Percentiles rank a stretch among this genome's conserved stretches.
Evolutionary conservation across 2,113 vertebrate species (phyloP).

Genomic region (Gavialis gangeticus): DNA sequence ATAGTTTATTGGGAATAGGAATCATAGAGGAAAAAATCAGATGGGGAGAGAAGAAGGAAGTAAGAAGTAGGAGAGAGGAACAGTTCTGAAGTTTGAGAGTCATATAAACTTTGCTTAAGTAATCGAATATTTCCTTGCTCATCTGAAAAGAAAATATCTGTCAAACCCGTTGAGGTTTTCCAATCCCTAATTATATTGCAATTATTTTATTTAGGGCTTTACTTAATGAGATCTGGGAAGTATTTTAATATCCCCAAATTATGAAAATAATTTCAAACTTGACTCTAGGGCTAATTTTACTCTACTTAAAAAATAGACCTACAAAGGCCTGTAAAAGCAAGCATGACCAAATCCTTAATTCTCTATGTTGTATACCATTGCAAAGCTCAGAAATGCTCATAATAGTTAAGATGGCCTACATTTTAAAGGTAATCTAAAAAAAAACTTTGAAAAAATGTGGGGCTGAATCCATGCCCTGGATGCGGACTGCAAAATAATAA

Average conservation of each 20-base stretch:
- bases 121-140: conserved; percentile 3
- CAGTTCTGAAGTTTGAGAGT: neutral
- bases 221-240: conserved; percentile 84
- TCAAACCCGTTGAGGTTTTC: conserved; percentile 68
- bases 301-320: conserved; percentile 69
- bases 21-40: neutral
- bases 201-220: conserved; percentile 81
- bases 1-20: neutral
- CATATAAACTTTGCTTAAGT: conserved; percentile 28
- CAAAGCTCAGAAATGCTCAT: neutral
- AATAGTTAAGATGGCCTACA: neutral
- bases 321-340: neutral
- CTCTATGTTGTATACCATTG: neutral
- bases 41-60: neutral
- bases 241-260: conserved; percentile 79
- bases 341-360: neutral
- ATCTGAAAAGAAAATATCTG: conserved; percentile 65
- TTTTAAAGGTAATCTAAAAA: neutral
- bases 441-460: neutral
- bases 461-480: neutral
- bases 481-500: neutral
- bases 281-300: conserved; percentile 83
- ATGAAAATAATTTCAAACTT: conserved; percentile 82
- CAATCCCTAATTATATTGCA: conserved; percentile 76
- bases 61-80: neutral